These are phyloP conservation scores for Cantharis lateralis DNA, from an alignment of 2,888 invertebrate genomes.

Conservation along the genomic window DNA sequence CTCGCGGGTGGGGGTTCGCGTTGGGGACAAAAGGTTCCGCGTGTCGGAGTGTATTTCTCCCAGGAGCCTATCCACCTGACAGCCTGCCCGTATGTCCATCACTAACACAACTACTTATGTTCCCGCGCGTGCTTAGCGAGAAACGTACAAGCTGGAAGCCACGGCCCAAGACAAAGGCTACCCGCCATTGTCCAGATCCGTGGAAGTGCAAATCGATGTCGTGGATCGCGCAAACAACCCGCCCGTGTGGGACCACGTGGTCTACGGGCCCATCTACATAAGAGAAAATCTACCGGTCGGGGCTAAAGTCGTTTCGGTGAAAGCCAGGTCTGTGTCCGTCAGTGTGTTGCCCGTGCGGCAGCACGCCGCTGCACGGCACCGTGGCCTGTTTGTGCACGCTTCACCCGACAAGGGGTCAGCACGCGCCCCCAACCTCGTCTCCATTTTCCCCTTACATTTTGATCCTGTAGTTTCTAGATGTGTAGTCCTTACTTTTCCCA, in stretches of 20 bases:
- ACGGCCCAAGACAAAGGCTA: slow-evolving; percentile 98
- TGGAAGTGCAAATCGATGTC: slow-evolving; percentile 98
- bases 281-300: slow-evolving; percentile 98
- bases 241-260: slow-evolving; percentile 95
- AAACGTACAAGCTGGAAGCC: slow-evolving; percentile 97
- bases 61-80: slow-evolving; percentile 38
- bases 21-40: slow-evolving; percentile 35
- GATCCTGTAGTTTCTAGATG: slow-evolving; percentile 45
- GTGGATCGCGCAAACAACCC: slow-evolving; percentile 98
- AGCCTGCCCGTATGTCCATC: slow-evolving; percentile 38
- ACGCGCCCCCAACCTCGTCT: slow-evolving; percentile 61
- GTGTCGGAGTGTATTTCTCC: slow-evolving; percentile 36
- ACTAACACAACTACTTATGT: slow-evolving; percentile 40
- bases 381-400: slow-evolving; percentile 58
- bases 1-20: slow-evolving; percentile 53
- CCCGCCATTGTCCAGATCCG: slow-evolving; percentile 93
- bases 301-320: slow-evolving; percentile 96
- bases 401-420: slow-evolving; percentile 61
- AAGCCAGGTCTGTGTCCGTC: slow-evolving; percentile 90
- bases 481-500: slow-evolving; percentile 30
- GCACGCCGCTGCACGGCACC: slow-evolving; percentile 55
- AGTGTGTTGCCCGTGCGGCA: slow-evolving; percentile 51
- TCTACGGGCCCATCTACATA: slow-evolving; percentile 96
- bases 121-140: slow-evolving; percentile 68
- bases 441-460: slow-evolving; percentile 31